phyloP scores from a whole-genome alignment of 2,888 invertebrate species.

The Yponomeuta evonymella region DNA sequence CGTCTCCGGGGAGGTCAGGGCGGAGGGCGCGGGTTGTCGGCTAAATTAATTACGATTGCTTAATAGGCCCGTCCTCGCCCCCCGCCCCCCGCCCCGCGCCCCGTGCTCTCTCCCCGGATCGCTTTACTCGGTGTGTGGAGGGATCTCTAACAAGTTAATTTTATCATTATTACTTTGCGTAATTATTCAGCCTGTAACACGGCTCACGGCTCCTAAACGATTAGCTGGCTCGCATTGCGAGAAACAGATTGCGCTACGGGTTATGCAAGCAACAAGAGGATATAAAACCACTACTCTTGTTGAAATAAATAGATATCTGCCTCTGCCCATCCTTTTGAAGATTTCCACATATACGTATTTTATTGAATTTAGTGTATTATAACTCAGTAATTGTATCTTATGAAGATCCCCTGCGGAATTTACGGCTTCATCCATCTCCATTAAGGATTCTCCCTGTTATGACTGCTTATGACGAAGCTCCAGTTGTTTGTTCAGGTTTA shows the following conservation, averaged over 20 bases:
- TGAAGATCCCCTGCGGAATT: neutral
- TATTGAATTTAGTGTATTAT: no score
- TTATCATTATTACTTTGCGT: neutral
- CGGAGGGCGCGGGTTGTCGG: constrained; percentile 29
- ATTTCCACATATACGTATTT: no score
- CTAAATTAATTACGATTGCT: constrained; percentile 69
- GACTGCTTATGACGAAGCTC: neutral
- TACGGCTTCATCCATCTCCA: neutral
- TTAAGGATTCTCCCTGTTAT: neutral
- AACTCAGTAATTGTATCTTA: no score
- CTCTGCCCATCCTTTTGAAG: no score
- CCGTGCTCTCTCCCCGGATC: neutral
- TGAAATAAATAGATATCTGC: no score
- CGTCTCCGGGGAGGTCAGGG: neutral
- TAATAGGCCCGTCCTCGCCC: constrained; percentile 42
- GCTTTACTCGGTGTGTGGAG: constrained; percentile 16
- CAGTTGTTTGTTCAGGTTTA: neutral
- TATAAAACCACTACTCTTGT: no score
- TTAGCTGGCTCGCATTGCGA: no score
- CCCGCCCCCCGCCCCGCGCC: constrained; percentile 12
- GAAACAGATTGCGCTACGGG: no score
- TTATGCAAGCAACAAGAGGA: no score
- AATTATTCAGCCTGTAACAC: no score
- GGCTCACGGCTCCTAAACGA: no score
- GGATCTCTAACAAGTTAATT: constrained; percentile 11